Base-by-base conservation (phyloP, 2,113 vertebrate species). In the Odobenus rosmarus region DNA sequence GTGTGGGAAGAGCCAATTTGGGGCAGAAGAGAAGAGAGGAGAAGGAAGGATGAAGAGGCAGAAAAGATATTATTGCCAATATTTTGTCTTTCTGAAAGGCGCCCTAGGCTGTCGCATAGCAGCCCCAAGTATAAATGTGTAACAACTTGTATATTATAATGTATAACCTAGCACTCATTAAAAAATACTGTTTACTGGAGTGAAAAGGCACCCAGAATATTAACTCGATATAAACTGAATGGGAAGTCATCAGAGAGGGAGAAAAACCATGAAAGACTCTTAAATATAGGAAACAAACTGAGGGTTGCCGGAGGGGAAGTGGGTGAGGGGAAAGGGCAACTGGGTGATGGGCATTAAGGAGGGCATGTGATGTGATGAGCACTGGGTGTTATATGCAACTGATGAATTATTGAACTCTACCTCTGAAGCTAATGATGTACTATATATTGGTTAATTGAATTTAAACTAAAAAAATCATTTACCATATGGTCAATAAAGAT, bases 401-500 rank as follows among this genome's bases (percentile, higher is more conserved):
- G 64, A 69, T 64, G 28, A 31, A n/a, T 69, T n/a, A 69, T n/a
- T n/a, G 31, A 69, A 69, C 7, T n/a, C 64, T 69, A 33, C 14
- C 7, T 69, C 33, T 69, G 64, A 69, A 69, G 16, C 31, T 69
- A 69, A n/a, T 69, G 64, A 69, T n/a, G 33, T 69, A 69, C 33
- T 69, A 18, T 69, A n/a, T 69, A 15, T n/a, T 69, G 64, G 64
- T 7, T 69, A 69, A 69, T 69, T 69, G 64, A 69, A 69, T 69
- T 69, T 69, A 69, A 67, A 67, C 31, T 18, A 67, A 69, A 69
- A 69, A 69, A 33, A n/a, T n/a, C 51, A 97, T 96, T 97, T 98
- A 93, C 81, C 97, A 98, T 97, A 95, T 98, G 94, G 92, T 67
- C 83, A 98, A 97, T n/a, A 95, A 97, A 74, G 91, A 97, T 93